phyloP scores from a whole-genome alignment of 2,797 vertebrate species.

The Chromobotia macracanthus region DNA sequence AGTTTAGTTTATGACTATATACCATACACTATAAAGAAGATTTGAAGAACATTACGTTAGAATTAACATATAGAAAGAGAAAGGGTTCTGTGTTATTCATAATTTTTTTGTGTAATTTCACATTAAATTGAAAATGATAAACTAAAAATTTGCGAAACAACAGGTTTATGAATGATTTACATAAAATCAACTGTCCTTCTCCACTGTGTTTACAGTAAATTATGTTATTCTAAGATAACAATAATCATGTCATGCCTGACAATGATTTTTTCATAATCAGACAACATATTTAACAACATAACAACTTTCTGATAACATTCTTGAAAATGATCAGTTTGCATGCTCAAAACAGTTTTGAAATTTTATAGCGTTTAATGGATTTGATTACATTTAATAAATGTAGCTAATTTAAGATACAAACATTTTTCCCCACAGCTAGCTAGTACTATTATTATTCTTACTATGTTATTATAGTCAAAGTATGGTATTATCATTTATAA shows the following conservation, averaged over 20 bases:
- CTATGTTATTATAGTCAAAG: not conserved
- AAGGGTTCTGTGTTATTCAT: too few relatives aligned
- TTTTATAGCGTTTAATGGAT: not conserved
- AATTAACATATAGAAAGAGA: not conserved
- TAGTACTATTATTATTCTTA: not conserved
- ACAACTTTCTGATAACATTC: too few relatives aligned
- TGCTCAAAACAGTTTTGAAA: not conserved
- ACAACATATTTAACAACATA: too few relatives aligned
- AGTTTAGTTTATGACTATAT: not conserved
- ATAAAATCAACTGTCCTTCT: too few relatives aligned
- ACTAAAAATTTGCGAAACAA: not conserved
- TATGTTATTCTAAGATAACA: too few relatives aligned
- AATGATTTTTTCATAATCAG: too few relatives aligned
- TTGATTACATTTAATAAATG: not conserved
- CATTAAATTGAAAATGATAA: not conserved
- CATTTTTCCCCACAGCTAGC: not conserved
- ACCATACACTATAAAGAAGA: not conserved
- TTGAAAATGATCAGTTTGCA: too few relatives aligned
- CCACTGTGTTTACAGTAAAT: too few relatives aligned
- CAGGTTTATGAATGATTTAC: not conserved
- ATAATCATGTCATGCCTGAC: too few relatives aligned
- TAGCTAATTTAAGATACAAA: not conserved
- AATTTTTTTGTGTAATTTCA: not conserved
- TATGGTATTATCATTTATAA: not conserved
- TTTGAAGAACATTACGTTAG: not conserved